These are phyloP conservation scores for Beroe forskalii DNA, from an alignment of 37 sponge, comb jelly and placozoan genomes.

Conservation along the genomic window DNA sequence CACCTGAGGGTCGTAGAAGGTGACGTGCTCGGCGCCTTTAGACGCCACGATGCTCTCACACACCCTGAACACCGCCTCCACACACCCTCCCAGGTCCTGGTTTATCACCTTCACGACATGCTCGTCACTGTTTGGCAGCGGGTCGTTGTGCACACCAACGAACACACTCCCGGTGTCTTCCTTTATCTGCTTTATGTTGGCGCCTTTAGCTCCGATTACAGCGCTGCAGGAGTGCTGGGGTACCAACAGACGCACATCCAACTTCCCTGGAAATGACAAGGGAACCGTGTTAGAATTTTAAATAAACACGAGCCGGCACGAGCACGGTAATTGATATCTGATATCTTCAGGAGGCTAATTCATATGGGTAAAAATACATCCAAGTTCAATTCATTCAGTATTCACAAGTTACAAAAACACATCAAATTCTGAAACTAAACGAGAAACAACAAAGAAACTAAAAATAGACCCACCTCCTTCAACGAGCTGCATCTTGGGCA, in stretches of 20 bases:
- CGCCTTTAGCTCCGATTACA: conserved; percentile 27
- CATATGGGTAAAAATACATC: too few species aligned
- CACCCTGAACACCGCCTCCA: neutral
- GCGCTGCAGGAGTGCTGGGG: conserved; percentile 32
- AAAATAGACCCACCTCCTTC: neutral
- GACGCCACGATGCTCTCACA: neutral
- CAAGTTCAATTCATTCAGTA: too few species aligned
- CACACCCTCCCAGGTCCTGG: neutral
- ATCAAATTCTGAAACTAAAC: too few species aligned
- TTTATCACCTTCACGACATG: conserved; percentile 47
- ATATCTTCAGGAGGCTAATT: too few species aligned
- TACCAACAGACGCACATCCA: neutral
- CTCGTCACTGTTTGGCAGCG: conserved; percentile 51
- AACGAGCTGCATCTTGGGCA: conserved; percentile 43
- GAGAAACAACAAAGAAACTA: too few species aligned
- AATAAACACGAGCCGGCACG: too few species aligned
- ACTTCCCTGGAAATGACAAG: conserved; percentile 19
- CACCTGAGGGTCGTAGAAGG: conserved; percentile 44
- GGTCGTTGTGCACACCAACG: conserved; percentile 17
- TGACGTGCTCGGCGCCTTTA: conserved; percentile 12
- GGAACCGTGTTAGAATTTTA: too few species aligned
- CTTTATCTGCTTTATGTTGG: conserved; percentile 30
- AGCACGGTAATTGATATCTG: too few species aligned
- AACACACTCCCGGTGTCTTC: neutral
- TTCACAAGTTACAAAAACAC: too few species aligned